These are phyloP conservation scores for Dryococelus australis DNA, from an alignment of 2,888 invertebrate genomes.

Conservation along the genomic window DNA sequence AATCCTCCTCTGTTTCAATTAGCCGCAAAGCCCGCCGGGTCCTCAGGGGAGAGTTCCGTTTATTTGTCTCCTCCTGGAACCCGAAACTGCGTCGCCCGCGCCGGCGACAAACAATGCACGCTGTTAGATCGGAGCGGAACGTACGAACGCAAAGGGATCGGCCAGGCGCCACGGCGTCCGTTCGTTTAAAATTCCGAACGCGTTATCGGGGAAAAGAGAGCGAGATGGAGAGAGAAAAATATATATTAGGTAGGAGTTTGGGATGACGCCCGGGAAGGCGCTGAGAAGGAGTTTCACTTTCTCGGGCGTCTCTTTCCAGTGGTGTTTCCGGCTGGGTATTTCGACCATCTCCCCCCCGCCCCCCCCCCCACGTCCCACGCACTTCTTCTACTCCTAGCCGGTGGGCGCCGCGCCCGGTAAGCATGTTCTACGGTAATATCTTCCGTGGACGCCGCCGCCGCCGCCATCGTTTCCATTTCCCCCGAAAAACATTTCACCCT, in stretches of 20 bases:
- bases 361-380: neutral
- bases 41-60: too few species aligned
- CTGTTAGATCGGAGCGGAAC: too few species aligned
- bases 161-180: neutral
- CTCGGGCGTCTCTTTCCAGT: neutral
- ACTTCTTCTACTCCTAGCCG: too few species aligned
- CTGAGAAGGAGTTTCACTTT: slow-evolving; percentile 1
- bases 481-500: neutral
- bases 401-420: too few species aligned
- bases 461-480: neutral
- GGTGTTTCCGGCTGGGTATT: neutral
- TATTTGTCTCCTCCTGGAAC: too few species aligned
- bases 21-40: too few species aligned
- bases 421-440: neutral
- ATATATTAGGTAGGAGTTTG: neutral
- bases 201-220: neutral
- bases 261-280: too few species aligned
- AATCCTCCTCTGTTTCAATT: too few species aligned
- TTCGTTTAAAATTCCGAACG: neutral
- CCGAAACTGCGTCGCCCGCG: too few species aligned
- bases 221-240: neutral
- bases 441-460: too few species aligned
- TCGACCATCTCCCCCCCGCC: neutral
- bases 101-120: too few species aligned
- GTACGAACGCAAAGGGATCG: neutral